Percentiles rank a stretch among this genome's conserved stretches.
Conservation (phyloP, 2,888 invertebrate genomes). For the Limnephilus rhombicus region DNA sequence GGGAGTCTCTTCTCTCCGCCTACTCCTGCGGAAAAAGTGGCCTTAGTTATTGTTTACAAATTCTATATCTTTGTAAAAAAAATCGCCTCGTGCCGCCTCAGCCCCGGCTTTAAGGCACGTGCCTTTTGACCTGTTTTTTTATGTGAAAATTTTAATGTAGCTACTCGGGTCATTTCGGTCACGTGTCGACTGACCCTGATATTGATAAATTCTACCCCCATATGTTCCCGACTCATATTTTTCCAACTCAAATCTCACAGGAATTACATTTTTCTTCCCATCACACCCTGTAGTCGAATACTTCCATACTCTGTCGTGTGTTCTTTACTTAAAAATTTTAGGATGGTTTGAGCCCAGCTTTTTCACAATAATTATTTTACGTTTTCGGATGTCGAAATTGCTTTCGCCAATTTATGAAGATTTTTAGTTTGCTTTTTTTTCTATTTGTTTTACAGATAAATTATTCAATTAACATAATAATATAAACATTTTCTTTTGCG, state of each 20-base stretch:
- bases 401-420: neutral
- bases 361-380: neutral
- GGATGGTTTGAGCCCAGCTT: neutral
- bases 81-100: neutral
- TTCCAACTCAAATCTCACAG: conserved; percentile 6
- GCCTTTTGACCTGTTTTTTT: conserved; percentile 5
- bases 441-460: too few relatives aligned
- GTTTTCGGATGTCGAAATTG: neutral
- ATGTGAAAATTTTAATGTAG: conserved; percentile 42
- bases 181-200: conserved; percentile 61
- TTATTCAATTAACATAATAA: too few relatives aligned
- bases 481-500: too few relatives aligned
- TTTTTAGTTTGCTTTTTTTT: too few relatives aligned
- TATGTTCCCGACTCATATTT: conserved; percentile 63
- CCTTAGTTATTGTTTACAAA: too few relatives aligned
- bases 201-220: conserved; percentile 64
- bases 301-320: neutral
- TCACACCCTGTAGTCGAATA: neutral
- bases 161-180: conserved; percentile 61
- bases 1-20: too few relatives aligned
- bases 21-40: too few relatives aligned
- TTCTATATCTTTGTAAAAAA: neutral
- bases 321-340: neutral
- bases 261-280: conserved; percentile 3
- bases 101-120: neutral